phyloP scores from a whole-genome alignment of 2,113 vertebrate genomes.

The Diphyllodes magnificus region DNA sequence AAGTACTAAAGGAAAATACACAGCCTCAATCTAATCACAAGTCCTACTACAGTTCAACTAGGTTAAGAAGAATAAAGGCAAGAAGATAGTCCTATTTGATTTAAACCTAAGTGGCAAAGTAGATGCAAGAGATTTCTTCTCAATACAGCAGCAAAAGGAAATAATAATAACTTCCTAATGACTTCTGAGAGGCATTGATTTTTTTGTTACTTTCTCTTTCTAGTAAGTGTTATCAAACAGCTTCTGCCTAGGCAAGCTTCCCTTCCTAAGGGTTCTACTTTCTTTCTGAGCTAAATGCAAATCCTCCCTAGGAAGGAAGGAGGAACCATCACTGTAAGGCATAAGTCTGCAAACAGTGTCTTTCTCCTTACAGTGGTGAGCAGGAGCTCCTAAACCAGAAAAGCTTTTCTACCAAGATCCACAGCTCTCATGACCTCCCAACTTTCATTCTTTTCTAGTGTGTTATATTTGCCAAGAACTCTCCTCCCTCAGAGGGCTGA shows the following conservation, averaged over 20 bases:
- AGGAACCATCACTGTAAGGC: neutral
- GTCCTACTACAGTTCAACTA: neutral
- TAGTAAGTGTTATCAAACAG: neutral
- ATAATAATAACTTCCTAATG: neutral
- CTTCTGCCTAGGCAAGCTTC: neutral
- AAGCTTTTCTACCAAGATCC: neutral
- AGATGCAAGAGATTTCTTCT: neutral
- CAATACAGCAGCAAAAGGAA: neutral
- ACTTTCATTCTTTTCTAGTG: neutral
- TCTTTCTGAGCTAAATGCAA: neutral
- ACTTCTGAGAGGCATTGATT: neutral
- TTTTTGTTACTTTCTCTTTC: neutral
- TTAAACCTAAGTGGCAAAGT: neutral
- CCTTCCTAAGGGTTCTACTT: neutral
- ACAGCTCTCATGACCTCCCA: neutral
- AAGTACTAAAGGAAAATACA: slow-evolving; percentile 6
- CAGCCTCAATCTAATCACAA: neutral
- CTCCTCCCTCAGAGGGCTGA: neutral
- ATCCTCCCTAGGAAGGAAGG: neutral
- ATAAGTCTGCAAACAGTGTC: neutral
- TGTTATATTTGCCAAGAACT: neutral
- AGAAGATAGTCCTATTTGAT: neutral
- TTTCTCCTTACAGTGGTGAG: neutral
- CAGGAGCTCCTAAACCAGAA: neutral
- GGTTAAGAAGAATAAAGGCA: neutral